Base-by-base conservation (phyloP, 2,797 vertebrate species). In the Amazona finschi region DNA sequence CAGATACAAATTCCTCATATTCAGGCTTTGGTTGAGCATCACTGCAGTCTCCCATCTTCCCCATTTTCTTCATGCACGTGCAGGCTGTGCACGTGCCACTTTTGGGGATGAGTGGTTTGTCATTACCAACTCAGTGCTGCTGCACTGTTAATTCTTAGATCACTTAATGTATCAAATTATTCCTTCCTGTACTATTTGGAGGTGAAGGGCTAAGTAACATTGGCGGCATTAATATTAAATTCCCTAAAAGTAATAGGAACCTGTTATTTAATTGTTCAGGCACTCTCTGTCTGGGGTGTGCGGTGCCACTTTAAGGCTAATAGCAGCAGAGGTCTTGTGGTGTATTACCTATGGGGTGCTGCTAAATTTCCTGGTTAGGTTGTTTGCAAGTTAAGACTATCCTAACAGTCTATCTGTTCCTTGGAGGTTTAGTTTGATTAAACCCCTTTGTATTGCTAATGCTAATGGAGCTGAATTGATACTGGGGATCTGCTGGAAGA, bases 191-290 rank as follows among this genome's bases (percentile, higher is more conserved):
- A 75, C 94, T 96, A 62, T 95, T 95, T 87, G 64, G 95, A 94
- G 85, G 73, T 4, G 0, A 90, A 91, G 53, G 74, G 44, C 67
- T 93, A 87, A 86, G 86, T 89, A 82, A 87, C 39, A 89, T 76
- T 50, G 82, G 33, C 30, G 33, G 67, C 50, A 62, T 95, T 90
- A 94, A 86, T 88, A 92, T 78, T 93, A 88, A 74, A 67, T 94
- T 91, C 52, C 49, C 38, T 86, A 87, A 91, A 92, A 92, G 76
- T 70, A 85, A 91, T 61, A 79, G 77, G 70, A 91, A 60, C 66
- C 47, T 91, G 79, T 72, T 90, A 81, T 69, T 94, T 94, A 94
- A 88, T 91, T 96, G 93, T 94, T 95, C 70, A 88, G 85, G 62
- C 73, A 75, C 53, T 53, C 44, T 77, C 22, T 1, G 3, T 64